These are phyloP conservation scores for Anguilla pacifica DNA, from an alignment of 2,797 vertebrate genomes.

Conservation along the genomic window DNA sequence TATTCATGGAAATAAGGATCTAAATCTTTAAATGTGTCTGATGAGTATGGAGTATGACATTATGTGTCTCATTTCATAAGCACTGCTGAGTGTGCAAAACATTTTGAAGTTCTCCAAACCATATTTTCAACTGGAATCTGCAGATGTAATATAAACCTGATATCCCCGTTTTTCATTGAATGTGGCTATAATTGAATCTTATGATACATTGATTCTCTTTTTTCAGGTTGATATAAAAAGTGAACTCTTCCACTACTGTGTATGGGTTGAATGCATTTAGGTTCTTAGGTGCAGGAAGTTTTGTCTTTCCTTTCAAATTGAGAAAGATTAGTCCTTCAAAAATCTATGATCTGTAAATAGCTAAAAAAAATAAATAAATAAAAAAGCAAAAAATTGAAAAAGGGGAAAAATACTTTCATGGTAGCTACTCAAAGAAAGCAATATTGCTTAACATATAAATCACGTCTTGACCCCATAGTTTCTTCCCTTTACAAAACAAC, in stretches of 20 bases:
- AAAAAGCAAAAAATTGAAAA: not conserved
- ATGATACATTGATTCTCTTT: not conserved
- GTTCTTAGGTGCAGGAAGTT: not conserved
- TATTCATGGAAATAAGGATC: too few relatives aligned
- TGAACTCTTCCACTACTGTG: not conserved
- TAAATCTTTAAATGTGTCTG: not conserved
- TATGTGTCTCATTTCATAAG: not conserved
- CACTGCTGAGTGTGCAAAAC: not conserved
- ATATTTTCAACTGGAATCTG: not conserved
- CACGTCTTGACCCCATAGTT: not conserved
- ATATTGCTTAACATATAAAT: not conserved
- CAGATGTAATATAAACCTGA: not conserved
- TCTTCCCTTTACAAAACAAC: not conserved
- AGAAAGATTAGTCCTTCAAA: not conserved
- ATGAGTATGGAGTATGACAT: not conserved
- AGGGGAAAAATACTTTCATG: not conserved
- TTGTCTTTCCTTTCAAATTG: constrained; percentile 15
- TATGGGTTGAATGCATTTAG: not conserved
- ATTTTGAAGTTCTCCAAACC: not conserved
- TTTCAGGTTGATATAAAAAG: constrained; percentile 10
- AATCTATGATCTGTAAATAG: constrained; percentile 1
- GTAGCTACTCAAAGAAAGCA: not conserved
- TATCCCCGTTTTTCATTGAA: constrained; percentile 15
- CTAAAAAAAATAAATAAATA: not conserved
- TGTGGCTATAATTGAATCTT: constrained; percentile 1